phyloP scores from a whole-genome alignment of 2,888 invertebrate species.

The Aspidapion aeneum region DNA sequence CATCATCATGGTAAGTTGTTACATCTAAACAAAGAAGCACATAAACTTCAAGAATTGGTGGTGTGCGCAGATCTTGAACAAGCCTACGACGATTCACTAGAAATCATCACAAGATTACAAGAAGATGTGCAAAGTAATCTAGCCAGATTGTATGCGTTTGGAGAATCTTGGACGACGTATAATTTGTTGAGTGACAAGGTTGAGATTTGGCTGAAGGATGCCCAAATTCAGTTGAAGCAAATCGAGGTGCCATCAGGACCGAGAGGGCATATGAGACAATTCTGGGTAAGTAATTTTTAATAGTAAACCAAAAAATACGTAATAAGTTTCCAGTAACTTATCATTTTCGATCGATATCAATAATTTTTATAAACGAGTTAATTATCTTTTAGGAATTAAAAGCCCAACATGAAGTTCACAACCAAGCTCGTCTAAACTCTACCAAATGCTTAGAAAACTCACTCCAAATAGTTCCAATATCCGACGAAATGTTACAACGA shows the following conservation, averaged over 20 bases:
- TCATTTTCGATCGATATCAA: too few species aligned
- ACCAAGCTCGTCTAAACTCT: constrained; percentile 70
- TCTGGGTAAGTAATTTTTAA: constrained; percentile 76
- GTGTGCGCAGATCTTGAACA: constrained; percentile 72
- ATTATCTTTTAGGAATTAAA: constrained; percentile 62
- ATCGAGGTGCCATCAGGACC: constrained; percentile 62
- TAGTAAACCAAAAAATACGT: too few species aligned
- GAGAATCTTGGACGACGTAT: constrained; percentile 74
- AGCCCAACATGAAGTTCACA: constrained; percentile 82
- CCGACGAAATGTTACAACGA: constrained; percentile 79
- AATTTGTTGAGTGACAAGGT: constrained; percentile 70
- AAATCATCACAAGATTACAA: constrained; percentile 68
- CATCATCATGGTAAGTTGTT: constrained; percentile 76
- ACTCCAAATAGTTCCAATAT: constrained; percentile 72
- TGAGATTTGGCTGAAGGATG: constrained; percentile 72
- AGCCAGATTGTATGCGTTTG: constrained; percentile 68
- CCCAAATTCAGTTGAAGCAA: constrained; percentile 65
- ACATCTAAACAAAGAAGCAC: constrained; percentile 69
- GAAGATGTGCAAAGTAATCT: constrained; percentile 73
- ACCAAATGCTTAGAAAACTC: constrained; percentile 73
- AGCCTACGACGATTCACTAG: constrained; percentile 68
- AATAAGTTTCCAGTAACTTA: too few species aligned
- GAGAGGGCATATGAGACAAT: constrained; percentile 70
- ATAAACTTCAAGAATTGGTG: constrained; percentile 69
- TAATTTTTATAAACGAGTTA: constrained; percentile 8